Percentiles rank a stretch among this genome's conserved stretches.
Evolutionary conservation across 2,113 vertebrate species (phyloP).

Genomic region (Megaceryle torquata): DNA sequence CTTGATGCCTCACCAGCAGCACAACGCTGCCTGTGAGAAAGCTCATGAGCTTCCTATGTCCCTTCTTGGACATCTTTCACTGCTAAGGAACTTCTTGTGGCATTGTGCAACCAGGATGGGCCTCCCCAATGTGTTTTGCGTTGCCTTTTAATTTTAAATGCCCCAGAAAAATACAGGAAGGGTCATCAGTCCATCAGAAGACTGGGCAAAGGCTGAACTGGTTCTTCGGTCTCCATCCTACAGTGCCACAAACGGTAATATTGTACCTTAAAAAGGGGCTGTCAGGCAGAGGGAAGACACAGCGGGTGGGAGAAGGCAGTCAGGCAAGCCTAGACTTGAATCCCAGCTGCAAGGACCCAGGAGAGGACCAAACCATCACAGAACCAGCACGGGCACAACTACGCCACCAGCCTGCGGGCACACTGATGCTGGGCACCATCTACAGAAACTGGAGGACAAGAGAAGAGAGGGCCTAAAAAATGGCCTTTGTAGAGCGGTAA

Average conservation of each 20-base stretch:
- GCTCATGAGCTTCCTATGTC: accelerated
- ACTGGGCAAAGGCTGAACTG: background rate
- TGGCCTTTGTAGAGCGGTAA: background rate
- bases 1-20: background rate
- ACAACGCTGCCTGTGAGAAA: background rate
- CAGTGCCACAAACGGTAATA: background rate
- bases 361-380: background rate
- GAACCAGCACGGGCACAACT: background rate
- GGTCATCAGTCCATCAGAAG: background rate
- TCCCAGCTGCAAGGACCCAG: background rate
- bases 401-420: too few species aligned
- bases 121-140: background rate
- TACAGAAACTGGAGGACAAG: too few species aligned
- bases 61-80: background rate
- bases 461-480: background rate
- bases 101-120: accelerated
- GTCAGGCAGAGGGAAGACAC: background rate
- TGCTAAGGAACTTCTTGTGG: background rate
- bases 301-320: background rate
- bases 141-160: background rate
- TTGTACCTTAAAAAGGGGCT: background rate
- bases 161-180: background rate
- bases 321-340: background rate
- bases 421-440: too few species aligned
- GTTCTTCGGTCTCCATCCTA: background rate